Evolutionary conservation across 2,888 invertebrate genomes (phyloP), one percentile per base, ranked within the genome.

Genomic region (Idaea biselata): DNA sequence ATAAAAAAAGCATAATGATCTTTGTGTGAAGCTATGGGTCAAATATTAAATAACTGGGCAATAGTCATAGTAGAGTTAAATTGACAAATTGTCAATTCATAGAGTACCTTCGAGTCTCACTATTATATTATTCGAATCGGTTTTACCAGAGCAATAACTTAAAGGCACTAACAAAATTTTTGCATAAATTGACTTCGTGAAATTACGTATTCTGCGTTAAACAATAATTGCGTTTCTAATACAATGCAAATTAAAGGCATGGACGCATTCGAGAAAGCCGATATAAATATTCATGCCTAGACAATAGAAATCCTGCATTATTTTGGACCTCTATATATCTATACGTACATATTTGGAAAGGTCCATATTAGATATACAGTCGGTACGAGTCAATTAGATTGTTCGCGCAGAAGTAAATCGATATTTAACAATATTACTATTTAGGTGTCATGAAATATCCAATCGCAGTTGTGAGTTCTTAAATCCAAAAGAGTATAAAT

Each of bases 271-370:
- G 44, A 44, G 44, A 44, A 44, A 44, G 44, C 44, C 44, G 44
- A 8, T 44, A 44, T 44, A 44, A 44, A 44, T 44, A 44, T 44
- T 44, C 44, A 44, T 44, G 44, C 44, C 44, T 44, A 44, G 44
- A 44, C 44, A 44, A 44, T 44, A 44, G 44, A 44, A 44, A 44
- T 44, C 44, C 44, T 44, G 44, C 44, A 44, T 44, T 44, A 44
- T 44, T 25, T 44, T 44, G 44, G 44, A 44, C 11, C 44, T 44
- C 44, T 44, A 8, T 44, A 44, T 44, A 44, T 14, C 44, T 44
- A 8, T 44, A 8, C 14, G 14, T 44, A 44, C 44, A 44, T 44
- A 44, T 44, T 44, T 14, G 44, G 44, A 44, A 44, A 44, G 44
- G 44, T 44, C 44, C 14, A 44, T 44, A 44, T 44, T 44, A 25